Evolutionary conservation across 2,113 vertebrate species (phyloP).

Genomic region (Zingel zingel): DNA sequence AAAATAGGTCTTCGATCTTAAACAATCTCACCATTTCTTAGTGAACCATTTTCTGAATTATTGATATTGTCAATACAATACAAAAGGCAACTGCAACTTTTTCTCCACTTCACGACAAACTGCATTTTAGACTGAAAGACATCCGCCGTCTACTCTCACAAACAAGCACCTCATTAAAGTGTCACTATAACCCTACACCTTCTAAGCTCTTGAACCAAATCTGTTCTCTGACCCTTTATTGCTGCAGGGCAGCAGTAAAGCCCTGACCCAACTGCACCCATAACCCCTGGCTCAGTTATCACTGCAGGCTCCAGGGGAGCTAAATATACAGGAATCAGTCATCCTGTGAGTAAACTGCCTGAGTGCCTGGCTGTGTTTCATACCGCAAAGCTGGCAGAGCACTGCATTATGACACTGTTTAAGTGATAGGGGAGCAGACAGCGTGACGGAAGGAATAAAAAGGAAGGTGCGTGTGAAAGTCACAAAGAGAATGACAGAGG

Average conservation of each 20-base stretch:
- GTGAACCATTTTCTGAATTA: neutral
- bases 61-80: neutral
- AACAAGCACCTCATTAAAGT: conserved; percentile 45
- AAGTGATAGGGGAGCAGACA: conserved; percentile 36
- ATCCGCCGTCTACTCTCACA: neutral
- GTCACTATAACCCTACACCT: conserved; percentile 18
- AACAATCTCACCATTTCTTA: neutral
- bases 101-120: neutral
- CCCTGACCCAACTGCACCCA: conserved; percentile 19
- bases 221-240: conserved; percentile 50
- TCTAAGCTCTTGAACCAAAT: conserved; percentile 10
- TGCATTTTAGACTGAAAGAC: neutral
- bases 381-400: conserved; percentile 57
- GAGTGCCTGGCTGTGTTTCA: conserved; percentile 58
- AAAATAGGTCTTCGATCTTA: conserved; percentile 20
- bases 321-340: conserved; percentile 78
- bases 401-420: conserved; percentile 53
- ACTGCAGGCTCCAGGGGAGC: conserved; percentile 43
- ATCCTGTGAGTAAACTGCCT: conserved; percentile 57
- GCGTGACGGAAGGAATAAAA: conserved; percentile 35
- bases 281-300: conserved; percentile 49
- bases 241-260: conserved; percentile 57
- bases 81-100: neutral
- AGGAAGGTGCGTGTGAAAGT: conserved; percentile 26
- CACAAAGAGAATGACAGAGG: neutral